Base-by-base conservation (phyloP, 2,797 vertebrate species). In the Hapalemur alaotrensis region DNA sequence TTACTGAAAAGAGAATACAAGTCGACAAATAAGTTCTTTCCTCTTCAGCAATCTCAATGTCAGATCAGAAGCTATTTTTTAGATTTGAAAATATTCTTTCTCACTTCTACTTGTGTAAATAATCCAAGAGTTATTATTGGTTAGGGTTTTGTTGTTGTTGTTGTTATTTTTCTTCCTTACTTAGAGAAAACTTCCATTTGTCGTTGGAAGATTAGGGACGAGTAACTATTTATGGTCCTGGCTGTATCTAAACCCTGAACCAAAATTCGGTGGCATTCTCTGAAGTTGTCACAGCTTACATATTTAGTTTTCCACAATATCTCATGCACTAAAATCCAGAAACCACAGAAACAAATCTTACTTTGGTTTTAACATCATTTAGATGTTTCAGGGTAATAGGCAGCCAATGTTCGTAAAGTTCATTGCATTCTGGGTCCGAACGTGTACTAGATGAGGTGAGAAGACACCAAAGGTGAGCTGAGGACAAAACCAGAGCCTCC, bases 111-210 rank as follows among this genome's bases (percentile, higher is more conserved):
- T 83, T 81, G 18, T 83, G 46, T 41, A 76, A 54, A 88, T 76
- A 79, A 92, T 59, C 57, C 14, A 92, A 75, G 20, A 83, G n/a
- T 75, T 89, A 82, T 41, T 88, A 48, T 67, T 65, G 63, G 63
- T 18, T 67, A 59, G 11, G 25, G 23, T 11, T 28, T n/a, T 73
- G 4, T 46, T 43, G 30, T 65, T n/a, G 4, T 48, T 25, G 6
- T 41, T 20, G 38, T 38, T 75, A 78, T 65, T 20, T 30, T 32
- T 18, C 38, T 54, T 79, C 25, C 4, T 75, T 70, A 59, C 76
- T 86, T 86, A 67, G 13, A 79, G 23, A 93, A 95, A 75, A 30
- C n/a, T 65, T 93, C 75, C 61, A 50, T 72, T 72, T 92, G 43
- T 80, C 22, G 43, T 61, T 81, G 41, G 46, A 52, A 38, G 20